A percentile compares a stretch with the other conserved stretches of the same genome.
Evolutionary conservation across 2,797 vertebrate species (phyloP).

Genomic region (Austrolebias charrua): DNA sequence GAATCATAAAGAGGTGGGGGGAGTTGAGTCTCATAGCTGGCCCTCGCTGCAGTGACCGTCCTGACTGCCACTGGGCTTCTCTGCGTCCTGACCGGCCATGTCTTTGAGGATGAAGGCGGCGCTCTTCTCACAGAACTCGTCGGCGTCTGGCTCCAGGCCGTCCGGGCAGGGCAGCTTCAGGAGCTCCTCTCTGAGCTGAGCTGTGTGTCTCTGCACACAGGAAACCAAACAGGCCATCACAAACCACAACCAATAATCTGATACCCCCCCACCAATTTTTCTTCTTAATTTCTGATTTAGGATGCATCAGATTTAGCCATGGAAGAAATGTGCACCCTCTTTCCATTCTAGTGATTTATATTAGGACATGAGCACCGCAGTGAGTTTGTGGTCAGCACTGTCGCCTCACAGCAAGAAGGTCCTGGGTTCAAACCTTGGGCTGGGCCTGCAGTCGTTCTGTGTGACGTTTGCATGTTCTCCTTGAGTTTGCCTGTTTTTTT

Average conservation of each 20-base stretch:
- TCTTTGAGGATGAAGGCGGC: conserved; percentile 85
- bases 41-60: conserved; percentile 87
- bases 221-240: neutral
- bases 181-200: conserved; percentile 94
- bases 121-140: conserved; percentile 85
- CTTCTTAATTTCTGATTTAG: too few relatives aligned
- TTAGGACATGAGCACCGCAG: too few relatives aligned
- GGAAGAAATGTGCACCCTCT: too few relatives aligned
- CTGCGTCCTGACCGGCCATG: conserved; percentile 82
- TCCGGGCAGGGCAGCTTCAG: conserved; percentile 95
- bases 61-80: conserved; percentile 90
- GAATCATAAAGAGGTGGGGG: conserved; percentile 49
- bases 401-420: too few relatives aligned
- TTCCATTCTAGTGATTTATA: too few relatives aligned
- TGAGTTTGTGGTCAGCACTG: too few relatives aligned
- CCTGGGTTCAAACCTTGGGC: too few relatives aligned
- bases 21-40: conserved; percentile 85
- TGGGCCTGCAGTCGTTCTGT: too few relatives aligned
- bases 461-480: too few relatives aligned
- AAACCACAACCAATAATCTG: neutral
- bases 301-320: too few relatives aligned
- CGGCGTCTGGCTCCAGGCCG: conserved; percentile 88
- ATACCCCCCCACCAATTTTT: too few relatives aligned
- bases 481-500: too few relatives aligned
- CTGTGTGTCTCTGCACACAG: conserved; percentile 89